Evolutionary conservation across 2,113 vertebrate genomes (phyloP), one percentile per base, ranked within the genome.

Genomic region (Rhynchomys soricoides): DNA sequence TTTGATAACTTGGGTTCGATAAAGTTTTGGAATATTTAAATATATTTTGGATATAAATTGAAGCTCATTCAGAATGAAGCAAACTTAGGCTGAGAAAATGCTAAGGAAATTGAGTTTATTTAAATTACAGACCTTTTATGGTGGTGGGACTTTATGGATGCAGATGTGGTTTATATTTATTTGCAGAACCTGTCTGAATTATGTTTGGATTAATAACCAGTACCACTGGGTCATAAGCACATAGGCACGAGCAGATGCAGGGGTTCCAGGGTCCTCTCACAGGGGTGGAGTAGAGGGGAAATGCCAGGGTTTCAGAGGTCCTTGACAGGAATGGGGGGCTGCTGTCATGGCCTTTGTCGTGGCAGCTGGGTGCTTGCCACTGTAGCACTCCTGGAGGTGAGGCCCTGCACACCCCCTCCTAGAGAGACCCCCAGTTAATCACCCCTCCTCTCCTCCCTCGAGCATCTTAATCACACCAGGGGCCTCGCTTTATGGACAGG

Each of bases 41-140:
- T 96, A 68, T 97, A 97, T 96, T 97, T 98, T 98, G 89, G 81
- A 83, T 96, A 95, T 92, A 95, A 93, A 82, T 78, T 92, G 89
- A 93, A 95, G 22, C 94, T 95, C 45, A 77, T 81, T 83, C 92
- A 95, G 88, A 66, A 34, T n/a, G 68, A 94, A 48, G 59, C 43
- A 93, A 89, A 96, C 57, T 70, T 43, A 81, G 66, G 68, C 89
- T 89, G 70, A 94, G 78, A 74, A 90, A 85, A 55, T 91, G 52
- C 70, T 77, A 93, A 59, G 59, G 50, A 95, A 93, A 93, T 45
- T 29, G 12, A 68, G 29, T 68, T 86, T 66, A 79, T 81, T 86
- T 90, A 95, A 90, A 93, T 90, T 64, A 21, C 71, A 31, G 45
- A 66, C 8, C 29, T 90, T 91, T 86, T 43, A 50, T 75, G 70